Evolutionary conservation across 2,113 vertebrate genomes (phyloP), one percentile per base, ranked within the genome.

Genomic region (Phycodurus eques): DNA sequence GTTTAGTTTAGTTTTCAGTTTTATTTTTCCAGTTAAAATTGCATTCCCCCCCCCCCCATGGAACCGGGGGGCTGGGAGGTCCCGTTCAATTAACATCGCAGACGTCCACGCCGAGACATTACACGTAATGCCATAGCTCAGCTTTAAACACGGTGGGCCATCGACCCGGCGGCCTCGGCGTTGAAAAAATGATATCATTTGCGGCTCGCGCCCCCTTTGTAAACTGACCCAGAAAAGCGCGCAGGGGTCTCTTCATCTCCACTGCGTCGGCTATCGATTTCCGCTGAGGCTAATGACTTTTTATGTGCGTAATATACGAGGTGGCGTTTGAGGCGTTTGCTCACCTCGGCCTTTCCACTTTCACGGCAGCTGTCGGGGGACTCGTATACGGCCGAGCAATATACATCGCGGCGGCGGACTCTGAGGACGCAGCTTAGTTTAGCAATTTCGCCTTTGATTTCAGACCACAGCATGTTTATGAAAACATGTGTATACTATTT

Each of bases 211-310:
- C 67, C 82, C 76, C 83, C 81, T 35, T 88, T 76, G 87, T 87
- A 90, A 89, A 80, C 83, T 86, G 89, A 91, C 88, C 88, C 84
- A 63, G 75, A 88, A 90, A 88, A 83, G 81, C 85, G 80, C 83
- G 79, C 78, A 79, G 76, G 85, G 85, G 84, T 84, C 87, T 87
- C 85, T 91, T 88, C 80, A 85, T 91, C 89, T 88, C 82, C 85
- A 83, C 88, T 85, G 74, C 67, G 84, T 74, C 78, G 79, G 85
- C 81, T 90, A 91, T 91, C 77, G 88, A 66, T 66, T 66, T 66
- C 64, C 44, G 44, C 87, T 87, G 87, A 85, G 87, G 85, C 77
- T 90, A 91, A 91, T 91, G 87, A 91, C 83, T 89, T 91, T 90
- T 89, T 89, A 89, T 88, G 87, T 85, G 67, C 76, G 85, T 89